Evolutionary conservation across 64 coral and sea anemone genomes (phyloP).

Genomic region (Montipora capricornis): DNA sequence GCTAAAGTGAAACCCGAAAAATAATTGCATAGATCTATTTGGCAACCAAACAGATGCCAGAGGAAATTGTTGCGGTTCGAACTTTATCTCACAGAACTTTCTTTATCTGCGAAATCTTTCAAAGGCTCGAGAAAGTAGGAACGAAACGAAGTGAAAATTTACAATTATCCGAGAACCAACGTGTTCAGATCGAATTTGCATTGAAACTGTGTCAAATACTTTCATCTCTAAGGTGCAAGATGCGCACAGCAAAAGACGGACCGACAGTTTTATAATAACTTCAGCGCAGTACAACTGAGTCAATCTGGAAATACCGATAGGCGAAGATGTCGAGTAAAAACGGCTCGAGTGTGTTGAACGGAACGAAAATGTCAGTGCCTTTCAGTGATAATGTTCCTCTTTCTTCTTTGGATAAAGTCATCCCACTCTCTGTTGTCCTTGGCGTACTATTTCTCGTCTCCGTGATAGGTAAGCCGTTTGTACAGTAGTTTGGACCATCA

Average conservation of each 20-base stretch:
- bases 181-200: not conserved
- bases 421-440: constrained; percentile 32
- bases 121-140: not conserved
- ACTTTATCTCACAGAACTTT: not conserved
- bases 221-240: constrained; percentile 23
- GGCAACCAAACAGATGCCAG: not conserved
- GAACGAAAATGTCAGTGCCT: not conserved
- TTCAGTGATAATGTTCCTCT: not conserved
- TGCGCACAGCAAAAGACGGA: not conserved
- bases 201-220: constrained; percentile 18
- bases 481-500: not conserved
- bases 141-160: not conserved
- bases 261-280: too few relatives aligned
- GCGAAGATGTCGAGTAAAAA: not conserved
- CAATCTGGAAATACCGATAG: not conserved
- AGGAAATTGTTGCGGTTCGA: not conserved
- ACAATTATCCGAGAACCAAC: not conserved
- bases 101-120: not conserved
- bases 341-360: not conserved
- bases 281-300: not conserved
- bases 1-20: not conserved
- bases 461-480: constrained; percentile 25
- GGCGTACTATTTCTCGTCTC: constrained; percentile 49
- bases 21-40: constrained; percentile 37
- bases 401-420: constrained; percentile 30